Evolutionary conservation across 2,888 invertebrate genomes (phyloP), one percentile per base, ranked within the genome.

Genomic region (Drosophila falleni): DNA sequence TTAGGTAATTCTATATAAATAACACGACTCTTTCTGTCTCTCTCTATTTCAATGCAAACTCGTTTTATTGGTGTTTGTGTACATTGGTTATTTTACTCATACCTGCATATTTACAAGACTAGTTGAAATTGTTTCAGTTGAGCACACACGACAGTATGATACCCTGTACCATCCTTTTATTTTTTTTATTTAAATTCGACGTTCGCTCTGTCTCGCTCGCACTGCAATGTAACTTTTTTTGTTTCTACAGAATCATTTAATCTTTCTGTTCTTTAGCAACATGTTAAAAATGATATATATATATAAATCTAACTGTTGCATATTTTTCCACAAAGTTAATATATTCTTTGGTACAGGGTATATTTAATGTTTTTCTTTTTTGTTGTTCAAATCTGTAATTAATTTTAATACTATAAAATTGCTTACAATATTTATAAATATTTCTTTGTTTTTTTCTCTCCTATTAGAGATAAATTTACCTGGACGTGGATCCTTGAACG

Each of bases 1-100:
- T 42, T 79, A 79, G 61, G 47, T 31, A 15, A 35, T 23, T 15
- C 13, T 23, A 23, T 8, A 23, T 16, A 3, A 23, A 23, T 23
- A 23, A 19, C 11, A 42, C 23, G 42, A 16, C 41, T 42, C 44
- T 6, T 8, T 44, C 23, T 23, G 8, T 44, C 44, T 44, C 44
- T 23, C 23, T 44, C 44, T 44, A 44, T 23, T 23, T 44, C 44
- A n/a, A 3, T 23, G 6, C 6, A n/a, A 44, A n/a, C 44, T 15
- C 15, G 39, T 15, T 39, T 0, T 39, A 13, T 42, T 11, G 2
- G 11, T 42, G 42, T 13, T 6, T 13, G 16, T 13, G 16, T 41
- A 4, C 15, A 16, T 39, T 3, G 39, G 8, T 1, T 39, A 0
- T 16, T 41, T 4, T 19, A 19, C 19, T 42, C 4, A 10, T 16